Evolutionary conservation across 2,888 invertebrate genomes (phyloP).

Genomic region (Eucera pruinosa): DNA sequence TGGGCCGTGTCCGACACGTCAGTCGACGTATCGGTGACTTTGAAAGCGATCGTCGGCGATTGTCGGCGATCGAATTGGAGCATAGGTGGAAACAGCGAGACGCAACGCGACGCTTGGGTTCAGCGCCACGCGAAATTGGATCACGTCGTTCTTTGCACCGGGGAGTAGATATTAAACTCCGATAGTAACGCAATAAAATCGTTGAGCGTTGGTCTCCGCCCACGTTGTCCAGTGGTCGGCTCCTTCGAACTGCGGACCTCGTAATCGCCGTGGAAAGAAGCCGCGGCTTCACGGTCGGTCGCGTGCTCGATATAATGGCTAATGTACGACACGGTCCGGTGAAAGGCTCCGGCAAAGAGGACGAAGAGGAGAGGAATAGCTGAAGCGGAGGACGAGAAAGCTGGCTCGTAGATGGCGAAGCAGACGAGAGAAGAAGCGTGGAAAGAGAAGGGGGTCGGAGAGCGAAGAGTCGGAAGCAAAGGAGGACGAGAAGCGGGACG

Average conservation of each 20-base stretch:
- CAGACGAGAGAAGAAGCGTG: constrained; percentile 3
- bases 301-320: constrained; percentile 35
- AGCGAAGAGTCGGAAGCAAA: constrained; percentile 18
- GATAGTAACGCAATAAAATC: constrained; percentile 53
- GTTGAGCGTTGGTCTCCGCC: constrained; percentile 17
- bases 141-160: constrained; percentile 55
- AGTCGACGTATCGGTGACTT: no score
- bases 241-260: background rate
- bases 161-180: constrained; percentile 48
- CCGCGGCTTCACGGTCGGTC: constrained; percentile 22
- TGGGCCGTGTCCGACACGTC: background rate
- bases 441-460: background rate
- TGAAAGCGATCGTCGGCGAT: background rate
- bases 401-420: background rate
- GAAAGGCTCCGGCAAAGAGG: background rate
- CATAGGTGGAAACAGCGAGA: background rate
- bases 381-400: background rate
- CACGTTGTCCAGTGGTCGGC: constrained; percentile 18
- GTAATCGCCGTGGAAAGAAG: constrained; percentile 45
- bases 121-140: constrained; percentile 42
- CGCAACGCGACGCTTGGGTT: constrained; percentile 4
- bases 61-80: constrained; percentile 24
- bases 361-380: constrained; percentile 8
- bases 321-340: constrained; percentile 35
- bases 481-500: constrained; percentile 31